Evolutionary conservation across 2,797 vertebrate genomes (phyloP).

Genomic region (Astyanax mexicanus): DNA sequence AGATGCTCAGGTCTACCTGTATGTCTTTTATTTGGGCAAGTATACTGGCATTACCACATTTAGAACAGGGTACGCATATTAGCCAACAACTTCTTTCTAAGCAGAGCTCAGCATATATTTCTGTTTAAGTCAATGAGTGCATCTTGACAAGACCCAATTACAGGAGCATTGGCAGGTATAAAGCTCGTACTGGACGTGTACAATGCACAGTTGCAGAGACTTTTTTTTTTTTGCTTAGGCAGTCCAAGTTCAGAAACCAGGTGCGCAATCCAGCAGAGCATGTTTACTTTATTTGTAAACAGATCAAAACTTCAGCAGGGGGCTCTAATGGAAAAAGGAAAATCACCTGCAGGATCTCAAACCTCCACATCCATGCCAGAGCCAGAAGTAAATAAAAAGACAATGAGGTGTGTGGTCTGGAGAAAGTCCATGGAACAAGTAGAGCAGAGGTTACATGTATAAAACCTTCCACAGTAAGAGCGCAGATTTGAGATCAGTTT

Average conservation of each 20-base stretch:
- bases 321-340: slow-evolving; percentile 16
- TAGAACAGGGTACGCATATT: background rate
- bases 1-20: background rate
- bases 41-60: background rate
- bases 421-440: background rate
- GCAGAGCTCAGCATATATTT: background rate
- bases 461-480: slow-evolving; percentile 1
- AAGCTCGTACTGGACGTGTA: slow-evolving; percentile 3
- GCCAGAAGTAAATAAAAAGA: slow-evolving; percentile 29
- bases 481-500: slow-evolving; percentile 14
- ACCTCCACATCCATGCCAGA: slow-evolving; percentile 15
- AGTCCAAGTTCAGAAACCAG: background rate
- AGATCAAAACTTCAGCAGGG: slow-evolving; percentile 19
- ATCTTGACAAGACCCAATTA: background rate
- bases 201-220: background rate
- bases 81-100: background rate
- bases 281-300: slow-evolving; percentile 39
- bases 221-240: background rate
- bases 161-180: slow-evolving; percentile 22
- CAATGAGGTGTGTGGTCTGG: slow-evolving; percentile 30
- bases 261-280: slow-evolving; percentile 26
- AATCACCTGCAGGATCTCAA: slow-evolving; percentile 19
- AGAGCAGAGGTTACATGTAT: slow-evolving; percentile 28
- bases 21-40: background rate
- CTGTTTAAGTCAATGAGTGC: background rate